Evolutionary conservation across 2,888 invertebrate species (phyloP).

Genomic region (Ptilodon capucinus): DNA sequence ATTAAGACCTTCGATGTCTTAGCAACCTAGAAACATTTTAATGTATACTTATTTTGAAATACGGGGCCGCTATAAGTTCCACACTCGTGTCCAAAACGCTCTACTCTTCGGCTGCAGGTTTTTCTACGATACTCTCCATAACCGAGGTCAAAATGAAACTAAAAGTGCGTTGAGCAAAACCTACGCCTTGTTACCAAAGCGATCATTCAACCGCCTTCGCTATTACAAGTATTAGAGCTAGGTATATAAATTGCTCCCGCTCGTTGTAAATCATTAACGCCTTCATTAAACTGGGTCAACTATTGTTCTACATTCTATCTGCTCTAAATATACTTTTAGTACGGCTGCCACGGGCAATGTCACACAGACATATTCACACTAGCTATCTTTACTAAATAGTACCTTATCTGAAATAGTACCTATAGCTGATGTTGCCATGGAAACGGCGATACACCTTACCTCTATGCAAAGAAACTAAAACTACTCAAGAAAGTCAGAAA

Average conservation of each 20-base stretch:
- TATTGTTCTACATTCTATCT: slow-evolving; percentile 9
- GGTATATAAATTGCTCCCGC: slow-evolving; percentile 23
- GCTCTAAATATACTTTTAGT: slow-evolving; percentile 20
- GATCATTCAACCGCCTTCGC: background rate
- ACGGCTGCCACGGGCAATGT: slow-evolving; percentile 21
- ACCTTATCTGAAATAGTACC: too few relatives aligned
- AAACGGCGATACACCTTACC: too few relatives aligned
- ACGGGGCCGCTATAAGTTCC: too few relatives aligned
- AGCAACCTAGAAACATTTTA: background rate
- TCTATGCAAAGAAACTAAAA: too few relatives aligned
- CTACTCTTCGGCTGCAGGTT: too few relatives aligned
- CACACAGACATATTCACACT: slow-evolving; percentile 1
- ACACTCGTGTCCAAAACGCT: too few relatives aligned
- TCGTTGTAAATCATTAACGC: slow-evolving; percentile 24
- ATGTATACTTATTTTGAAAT: background rate
- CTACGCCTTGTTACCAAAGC: background rate
- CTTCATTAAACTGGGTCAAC: slow-evolving; percentile 26
- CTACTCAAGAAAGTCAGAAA: background rate
- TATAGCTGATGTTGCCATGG: too few relatives aligned
- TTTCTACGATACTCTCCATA: background rate
- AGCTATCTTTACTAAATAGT: too few relatives aligned
- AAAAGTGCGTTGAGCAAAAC: background rate
- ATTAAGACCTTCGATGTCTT: background rate
- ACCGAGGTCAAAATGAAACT: background rate
- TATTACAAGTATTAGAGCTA: too few relatives aligned